Base-by-base conservation (phyloP, 2,797 vertebrate genomes). In the Neopelma chrysocephalum region DNA sequence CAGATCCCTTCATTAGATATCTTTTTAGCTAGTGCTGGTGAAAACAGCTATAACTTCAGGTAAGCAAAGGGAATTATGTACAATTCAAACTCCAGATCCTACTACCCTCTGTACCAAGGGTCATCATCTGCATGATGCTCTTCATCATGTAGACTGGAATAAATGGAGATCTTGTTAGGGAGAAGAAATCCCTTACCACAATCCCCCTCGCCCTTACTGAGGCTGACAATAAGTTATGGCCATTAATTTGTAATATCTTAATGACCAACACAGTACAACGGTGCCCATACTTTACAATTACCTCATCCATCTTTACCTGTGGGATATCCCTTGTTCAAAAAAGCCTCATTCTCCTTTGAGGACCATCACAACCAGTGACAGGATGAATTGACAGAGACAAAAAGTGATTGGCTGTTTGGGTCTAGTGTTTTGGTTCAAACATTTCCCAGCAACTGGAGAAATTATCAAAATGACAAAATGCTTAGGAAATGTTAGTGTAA, bases 91-190 rank as follows among this genome's bases (percentile, higher is more conserved):
- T 76, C 43, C 40, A 66, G 25, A 38, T 62, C 10, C 51, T 60
- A 40, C 22, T 34, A 12, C 2, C 3, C 12, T 66, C 0, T 31
- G 15, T 77, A n/a, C 18, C 2, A 2, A 66, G 31, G 9, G 8
- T 54, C n/a, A 23, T 71, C 6, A 31, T 31, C 42, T 82, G 22
- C 42, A 40, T 50, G 6, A 43, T 32, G 26, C 5, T 50, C n/a
- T 77, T 62, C 70, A 53, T 68, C 36, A 31, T 10, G 19, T 4
- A 61, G 54, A 57, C 29, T 69, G 43, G 25, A 53, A 65, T 27
- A 89, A 75, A 61, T 25, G 2, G 3, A 4, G 11, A 50, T 26
- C 29, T 29, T 69, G 5, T 40, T 62, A 61, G 31, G 50, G 26
- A 65, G 11, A 78, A 66, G 5, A 92, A 69, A 87, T 47, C 18